Evolutionary conservation across 2,797 vertebrate species (phyloP).

Genomic region (Platalea minor): DNA sequence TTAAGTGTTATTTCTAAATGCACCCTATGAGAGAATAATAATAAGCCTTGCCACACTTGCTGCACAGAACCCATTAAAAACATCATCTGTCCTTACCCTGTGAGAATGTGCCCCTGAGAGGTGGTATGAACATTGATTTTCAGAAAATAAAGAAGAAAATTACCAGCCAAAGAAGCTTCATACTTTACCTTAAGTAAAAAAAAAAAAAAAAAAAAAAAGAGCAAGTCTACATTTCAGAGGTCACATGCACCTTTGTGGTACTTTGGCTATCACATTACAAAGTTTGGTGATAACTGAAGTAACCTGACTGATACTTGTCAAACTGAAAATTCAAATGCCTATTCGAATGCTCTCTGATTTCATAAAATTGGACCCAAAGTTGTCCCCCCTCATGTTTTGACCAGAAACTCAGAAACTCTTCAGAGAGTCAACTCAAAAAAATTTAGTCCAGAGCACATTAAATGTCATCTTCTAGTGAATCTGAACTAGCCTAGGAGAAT

Average conservation of each 20-base stretch:
- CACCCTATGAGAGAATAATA: slow-evolving; percentile 16
- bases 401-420: background rate
- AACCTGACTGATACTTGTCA: background rate
- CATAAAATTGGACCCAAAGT: background rate
- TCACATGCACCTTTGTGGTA: background rate
- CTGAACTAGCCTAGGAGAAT: background rate
- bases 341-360: background rate
- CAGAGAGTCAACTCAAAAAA: background rate
- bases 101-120: slow-evolving; percentile 4
- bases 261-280: background rate
- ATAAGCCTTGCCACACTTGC: slow-evolving; percentile 28
- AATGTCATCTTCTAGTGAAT: background rate
- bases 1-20: slow-evolving; percentile 45
- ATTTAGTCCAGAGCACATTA: background rate
- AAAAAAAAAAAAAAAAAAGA: background rate
- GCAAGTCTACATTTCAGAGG: background rate
- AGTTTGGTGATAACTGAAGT: background rate
- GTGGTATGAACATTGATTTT: slow-evolving; percentile 22
- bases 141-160: background rate
- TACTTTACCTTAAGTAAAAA: background rate
- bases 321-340: background rate
- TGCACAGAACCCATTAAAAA: slow-evolving; percentile 42
- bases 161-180: background rate
- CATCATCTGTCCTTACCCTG: slow-evolving; percentile 8
- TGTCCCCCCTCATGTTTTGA: background rate